Base-by-base conservation (phyloP, 2,113 vertebrate species). In the Clarias macrocephalus region DNA sequence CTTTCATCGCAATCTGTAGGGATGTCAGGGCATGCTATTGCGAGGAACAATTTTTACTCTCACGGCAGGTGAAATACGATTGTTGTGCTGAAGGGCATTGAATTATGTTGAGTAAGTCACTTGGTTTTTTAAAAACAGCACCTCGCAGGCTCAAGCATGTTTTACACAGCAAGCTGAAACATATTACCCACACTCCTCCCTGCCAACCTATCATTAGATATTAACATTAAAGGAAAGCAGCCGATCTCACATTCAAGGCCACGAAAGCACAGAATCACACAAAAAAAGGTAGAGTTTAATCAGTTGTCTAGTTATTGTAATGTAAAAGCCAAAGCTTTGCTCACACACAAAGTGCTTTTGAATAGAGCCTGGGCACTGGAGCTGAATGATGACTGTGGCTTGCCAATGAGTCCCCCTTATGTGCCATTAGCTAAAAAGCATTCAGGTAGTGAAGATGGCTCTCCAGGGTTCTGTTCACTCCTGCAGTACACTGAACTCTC, bases 311-410 rank as follows among this genome's bases (percentile, higher is more conserved):
- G 84, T 82, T 37, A 77, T 81, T 87, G 72, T 60, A 79, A 88
- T 62, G 7, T 62, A 82, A 76, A 84, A 23, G 42, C 80, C 70
- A 85, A 8, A 56, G 72, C 88, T 91, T 79, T 85, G 76, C 57
- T 80, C 86, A 28, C 60, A 83, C 85, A 88, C 73, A 76, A 92
- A 90, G 81, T 92, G 90, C 82, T 93, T 94, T 93, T 93, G 89
- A 93, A 87, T 85, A 88, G 42, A 79, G 77, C n/a, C 16, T 13
- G 88, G 88, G 89, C 91, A 88, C 33, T 81, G 68, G 4, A 76
- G 11, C n/a, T 37, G 63, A 91, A 81, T 85, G 82, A 88, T 83
- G 88, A 86, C 66, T 85, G 86, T 88, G 91, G 86, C 70, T 87
- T 56, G 73, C 77, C 89, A 91, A 88, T 87, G 88, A 92, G 87